Evolutionary conservation across 2,888 invertebrate species (phyloP), one percentile per base, ranked within the genome.

Genomic region (Synergus japonicus): DNA sequence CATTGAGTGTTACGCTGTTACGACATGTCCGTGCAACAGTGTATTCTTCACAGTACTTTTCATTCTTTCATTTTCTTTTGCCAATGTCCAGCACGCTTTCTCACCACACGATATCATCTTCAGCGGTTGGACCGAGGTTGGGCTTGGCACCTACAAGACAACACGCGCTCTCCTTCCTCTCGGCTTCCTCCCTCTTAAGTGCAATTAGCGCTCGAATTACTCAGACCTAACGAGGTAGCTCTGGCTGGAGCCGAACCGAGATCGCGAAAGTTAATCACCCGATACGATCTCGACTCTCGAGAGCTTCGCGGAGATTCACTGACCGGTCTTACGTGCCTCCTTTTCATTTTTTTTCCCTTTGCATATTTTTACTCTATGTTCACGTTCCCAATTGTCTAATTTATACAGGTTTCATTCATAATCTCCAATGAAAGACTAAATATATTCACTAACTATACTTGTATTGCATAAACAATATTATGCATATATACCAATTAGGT

Each of bases 171-270:
- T 73, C 54, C 73, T 76, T 76, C 43, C 64, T 77, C 79, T 58
- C 78, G 82, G 81, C 85, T 84, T 82, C 84, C 84, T 84, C 86
- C 83, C 86, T 87, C 87, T 88, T 87, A 87, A 86, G 86, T 87
- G 90, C 90, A 91, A 91, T 91, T 91, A 90, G 90, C 88, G 88
- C 88, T 90, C 90, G 91, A 91, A 91, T 91, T 90, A 91, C 91
- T 90, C 90, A 89, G 89, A 87, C 88, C 89, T 91, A 91, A 91
- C 91, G 90, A 91, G 90, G 87, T 88, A 88, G 87, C 84, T 83
- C 86, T 80, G 80, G 78, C 73, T 77, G 83, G 82, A 83, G 82
- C 83, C 84, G 83, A 81, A 80, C 81, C 82, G 83, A 89, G 88
- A 90, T 89, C 88, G 88, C 88, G 86, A 88, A 88, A 88, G 87